Evolutionary conservation across 2,113 vertebrate genomes (phyloP).

Genomic region (Ceratotherium simum): DNA sequence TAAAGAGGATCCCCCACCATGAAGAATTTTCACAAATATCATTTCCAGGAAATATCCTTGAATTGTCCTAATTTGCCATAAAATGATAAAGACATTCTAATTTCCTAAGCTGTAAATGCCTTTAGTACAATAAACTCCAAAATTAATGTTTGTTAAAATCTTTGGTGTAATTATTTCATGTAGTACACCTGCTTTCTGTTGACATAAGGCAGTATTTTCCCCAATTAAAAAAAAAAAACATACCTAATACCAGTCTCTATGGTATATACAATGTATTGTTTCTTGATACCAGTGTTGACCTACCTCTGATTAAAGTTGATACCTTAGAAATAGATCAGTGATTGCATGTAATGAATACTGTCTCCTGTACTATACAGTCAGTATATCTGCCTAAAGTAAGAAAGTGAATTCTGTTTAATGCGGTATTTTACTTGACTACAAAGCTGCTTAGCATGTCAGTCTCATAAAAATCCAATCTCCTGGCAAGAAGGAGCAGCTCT

Average conservation of each 20-base stretch:
- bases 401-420: conserved; percentile 69
- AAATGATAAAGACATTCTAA: background rate
- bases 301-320: conserved; percentile 51
- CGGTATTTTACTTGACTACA: conserved; percentile 71
- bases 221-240: background rate
- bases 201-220: background rate
- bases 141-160: background rate
- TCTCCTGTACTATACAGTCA: conserved; percentile 30
- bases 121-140: conserved; percentile 8
- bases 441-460: conserved; percentile 71
- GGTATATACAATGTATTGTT: background rate
- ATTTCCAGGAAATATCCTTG: background rate
- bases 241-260: background rate
- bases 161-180: conserved; percentile 33
- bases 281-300: conserved; percentile 35
- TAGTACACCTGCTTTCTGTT: background rate
- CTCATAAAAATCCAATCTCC: conserved; percentile 76
- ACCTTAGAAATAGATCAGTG: conserved; percentile 64
- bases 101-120: conserved; percentile 11
- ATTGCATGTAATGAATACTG: conserved; percentile 65
- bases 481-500: conserved; percentile 65
- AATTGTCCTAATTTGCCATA: conserved; percentile 25
- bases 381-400: conserved; percentile 54
- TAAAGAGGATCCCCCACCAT: background rate
- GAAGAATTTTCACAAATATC: conserved; percentile 15